Conservation (phyloP, 1,140 invertebrate genomes). For the Palaemon carinicauda region DNA sequence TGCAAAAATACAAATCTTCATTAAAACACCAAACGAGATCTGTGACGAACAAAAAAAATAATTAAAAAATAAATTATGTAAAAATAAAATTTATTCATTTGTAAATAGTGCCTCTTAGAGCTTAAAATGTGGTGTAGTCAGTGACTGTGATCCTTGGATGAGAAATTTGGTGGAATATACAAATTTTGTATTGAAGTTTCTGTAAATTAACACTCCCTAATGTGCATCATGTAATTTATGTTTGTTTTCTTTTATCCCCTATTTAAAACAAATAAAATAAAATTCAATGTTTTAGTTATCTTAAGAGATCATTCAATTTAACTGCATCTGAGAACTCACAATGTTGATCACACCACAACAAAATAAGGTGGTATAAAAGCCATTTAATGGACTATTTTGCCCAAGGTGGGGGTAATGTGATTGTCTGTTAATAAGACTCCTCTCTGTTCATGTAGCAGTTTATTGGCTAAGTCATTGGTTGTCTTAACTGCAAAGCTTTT, state of each 20-base stretch:
- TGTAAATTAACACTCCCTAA: too few species aligned
- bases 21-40: neutral
- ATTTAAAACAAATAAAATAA: too few species aligned
- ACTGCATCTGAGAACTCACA: neutral
- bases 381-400: slow-evolving; percentile 13
- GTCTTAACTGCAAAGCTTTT: slow-evolving; percentile 38
- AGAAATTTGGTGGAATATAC: neutral
- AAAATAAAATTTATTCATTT: slow-evolving; percentile 3
- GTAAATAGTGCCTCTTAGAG: slow-evolving; percentile 51
- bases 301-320: too few species aligned
- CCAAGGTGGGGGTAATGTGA: slow-evolving; percentile 8
- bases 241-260: too few species aligned
- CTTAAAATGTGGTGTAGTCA: slow-evolving; percentile 39
- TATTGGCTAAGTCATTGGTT: slow-evolving; percentile 17
- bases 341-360: neutral
- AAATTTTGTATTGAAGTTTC: neutral
- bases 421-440: slow-evolving; percentile 9
- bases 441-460: slow-evolving; percentile 22
- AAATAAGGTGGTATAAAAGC: neutral
- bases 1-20: too few species aligned
- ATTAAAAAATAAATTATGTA: neutral
- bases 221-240: too few species aligned
- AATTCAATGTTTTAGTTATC: too few species aligned
- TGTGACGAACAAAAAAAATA: neutral
- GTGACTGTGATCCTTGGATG: slow-evolving; percentile 36